Evolutionary conservation across 1,140 invertebrate genomes (phyloP), one percentile per base, ranked within the genome.

Genomic region (Coenobita brevimanus): DNA sequence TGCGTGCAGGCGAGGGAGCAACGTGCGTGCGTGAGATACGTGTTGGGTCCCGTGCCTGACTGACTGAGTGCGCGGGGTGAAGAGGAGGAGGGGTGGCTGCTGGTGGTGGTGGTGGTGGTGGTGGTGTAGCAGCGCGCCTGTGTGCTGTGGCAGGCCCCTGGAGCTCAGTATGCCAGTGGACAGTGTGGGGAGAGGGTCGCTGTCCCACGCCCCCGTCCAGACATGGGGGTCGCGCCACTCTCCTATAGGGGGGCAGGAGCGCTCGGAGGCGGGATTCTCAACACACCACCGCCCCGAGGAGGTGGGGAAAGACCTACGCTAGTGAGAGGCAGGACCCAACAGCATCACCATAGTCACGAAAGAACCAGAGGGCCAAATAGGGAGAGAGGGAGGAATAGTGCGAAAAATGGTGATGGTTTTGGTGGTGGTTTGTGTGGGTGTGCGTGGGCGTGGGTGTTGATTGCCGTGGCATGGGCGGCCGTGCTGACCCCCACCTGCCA

Each of bases 221-320:
- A 21, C 62, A 87, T 87, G 84, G 84, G 84, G 84, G 84, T 76
- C 64, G 76, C 62, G 78, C 76, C 76, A 80, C 76, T 80, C 84
- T 69, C 50, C 38, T 38, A 36, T n/a, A 78, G 84, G 76, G 76
- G 76, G 84, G 76, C 38, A 38, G n/a, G 60, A 73, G 64, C 64
- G 36, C 78, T 71, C 36, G 62, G 73, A 46, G 73, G 73, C n/a
- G n/a, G n/a, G n/a, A n/a, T 17, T 50, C 6, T 17, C 46, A 50
- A 50, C 17, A 50, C 6, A 30, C 38, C 84, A 41, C 33, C 54
- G 73, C 64, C 41, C 71, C 62, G 64, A 46, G 75, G 21, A 38
- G 57, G 64, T 38, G 75, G 24, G 50, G 64, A 41, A 46, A 64
- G 60, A 73, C 62, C 84, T 71, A 54, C 64, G n/a, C 21, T 43